Base-by-base conservation (phyloP, 2,113 vertebrate species). In the Isichthys henryi region DNA sequence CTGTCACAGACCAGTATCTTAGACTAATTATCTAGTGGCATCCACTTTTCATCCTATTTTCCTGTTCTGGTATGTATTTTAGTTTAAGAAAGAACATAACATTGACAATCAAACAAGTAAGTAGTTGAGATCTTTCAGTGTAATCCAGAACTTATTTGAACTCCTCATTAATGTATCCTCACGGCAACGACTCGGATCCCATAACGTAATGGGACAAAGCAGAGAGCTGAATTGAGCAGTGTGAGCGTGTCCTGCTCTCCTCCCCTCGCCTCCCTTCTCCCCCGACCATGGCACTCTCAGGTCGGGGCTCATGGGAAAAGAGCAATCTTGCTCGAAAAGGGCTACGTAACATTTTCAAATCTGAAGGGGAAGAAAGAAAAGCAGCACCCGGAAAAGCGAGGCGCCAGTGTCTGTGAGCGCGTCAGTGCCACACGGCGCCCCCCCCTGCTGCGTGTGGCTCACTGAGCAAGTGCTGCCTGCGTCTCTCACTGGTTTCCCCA, bases 301-400 rank as follows among this genome's bases (percentile, higher is more conserved):
- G 91, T 88, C 89, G 89, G 93, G 91, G 88, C 89, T 90, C 43
- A 58, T 88, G 88, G 89, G 90, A 91, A 90, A 87, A 88, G 93
- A 92, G 92, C 91, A 77, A 86, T 90, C 45, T 39, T 70, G 92
- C 91, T 93, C 91, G 50, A 89, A 87, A 91, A 93, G 93, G 92
- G 93, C 93, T 94, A 93, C 70, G 87, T 92, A 91, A 94, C 89
- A 90, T 90, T 90, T 90, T 90, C 92, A 91, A 91, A 90, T 84
- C 77, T 66, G 85, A 82, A 92, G 80, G 70, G 70, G 49, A 92
- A 88, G 13, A 50, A 13, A 19, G 13, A 74, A 86, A n/a, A 46
- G 45, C 82, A 84, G 23, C 35, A 45, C 15, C 35, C 0, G 35
- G 50, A 48, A 88, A 45, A 45, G 11, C 27, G 11, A 52, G 53